Evolutionary conservation across 2,888 invertebrate species (phyloP), one percentile per base, ranked within the genome.

Genomic region (Schizaphis graminum): DNA sequence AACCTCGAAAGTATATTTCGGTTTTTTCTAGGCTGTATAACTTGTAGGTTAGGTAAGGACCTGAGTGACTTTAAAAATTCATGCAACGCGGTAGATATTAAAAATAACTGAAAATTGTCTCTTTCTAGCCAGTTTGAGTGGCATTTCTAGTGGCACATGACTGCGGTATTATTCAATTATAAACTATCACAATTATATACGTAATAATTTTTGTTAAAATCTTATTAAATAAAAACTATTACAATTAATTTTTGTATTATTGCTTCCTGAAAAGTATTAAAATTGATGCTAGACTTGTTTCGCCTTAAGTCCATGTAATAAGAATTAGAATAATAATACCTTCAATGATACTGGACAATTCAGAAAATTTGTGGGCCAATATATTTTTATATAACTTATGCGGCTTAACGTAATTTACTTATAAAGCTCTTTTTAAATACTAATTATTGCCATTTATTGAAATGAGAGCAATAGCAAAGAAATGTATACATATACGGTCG

Each of bases 401-500:
- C 56, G 84, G 1, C 47, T 13, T n/a, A 21, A 28, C 53, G 56
- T 56, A 56, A 84, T 77, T 84, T 44, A 77, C 67, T 77, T 28
- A 56, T n/a, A 11, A 84, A 85, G 13, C 49, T 49, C n/a, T n/a
- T 47, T 84, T 44, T 85, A 85, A 44, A 57, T 41, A 57, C 84
- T 91, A 86, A 91, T 91, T 86, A 86, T 85, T 86, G 44, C 44
- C 26, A 47, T 57, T 86, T 47, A 57, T 86, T 47, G 47, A 91
- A 91, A 91, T 91, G 21, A 91, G 44, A 91, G 85, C 47, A n/a
- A 24, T 41, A 47, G 28, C 16, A 56, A 84, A 84, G 28, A 53
- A 84, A 91, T 28, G 13, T 13, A n/a, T 67, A 53, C n/a, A 67
- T n/a, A n/a, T 16, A 35, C 28, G 24, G n/a, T 8, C n/a, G 49